Percentiles rank a stretch among this genome's conserved stretches.
Conservation (phyloP, 2,888 invertebrate genomes). For the Aphodius granarius region DNA sequence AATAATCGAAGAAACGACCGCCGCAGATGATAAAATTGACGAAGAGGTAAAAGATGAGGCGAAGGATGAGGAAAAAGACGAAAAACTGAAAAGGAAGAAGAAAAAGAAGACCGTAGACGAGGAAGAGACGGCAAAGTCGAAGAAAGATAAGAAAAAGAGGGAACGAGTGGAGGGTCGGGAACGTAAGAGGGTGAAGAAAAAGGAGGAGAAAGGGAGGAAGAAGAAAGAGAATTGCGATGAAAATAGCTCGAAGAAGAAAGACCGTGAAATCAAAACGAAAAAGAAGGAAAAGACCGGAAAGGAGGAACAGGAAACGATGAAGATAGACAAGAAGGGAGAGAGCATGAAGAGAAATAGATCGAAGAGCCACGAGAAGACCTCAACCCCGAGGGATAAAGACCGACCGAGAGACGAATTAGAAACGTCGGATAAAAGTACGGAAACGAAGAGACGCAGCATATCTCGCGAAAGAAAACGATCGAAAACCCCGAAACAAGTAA, state of each 20-base stretch:
- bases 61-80: conserved; percentile 17
- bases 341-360: not conserved
- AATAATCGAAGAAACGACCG: conserved; percentile 3
- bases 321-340: not conserved
- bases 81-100: conserved; percentile 3
- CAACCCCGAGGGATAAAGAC: conserved; percentile 1
- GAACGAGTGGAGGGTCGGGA: conserved; percentile 17
- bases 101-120: conserved; percentile 14
- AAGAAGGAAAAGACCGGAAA: not conserved
- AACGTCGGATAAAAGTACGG: conserved; percentile 15
- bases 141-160: conserved; percentile 21
- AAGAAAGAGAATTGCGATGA: conserved; percentile 10
- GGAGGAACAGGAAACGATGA: not conserved
- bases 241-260: conserved; percentile 15
- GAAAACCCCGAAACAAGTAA: not conserved
- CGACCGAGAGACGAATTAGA: conserved; percentile 16
- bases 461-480: not conserved
- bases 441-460: not conserved
- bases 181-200: conserved; percentile 22
- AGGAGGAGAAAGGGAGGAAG: conserved; percentile 1
- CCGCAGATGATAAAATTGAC: conserved; percentile 18
- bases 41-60: conserved; percentile 19
- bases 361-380: not conserved
- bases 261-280: conserved; percentile 8
- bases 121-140: conserved; percentile 9